A percentile compares a stretch with the other conserved stretches of the same genome.
Conservation (phyloP, 1,140 invertebrate species). For the Nautilus pompilius region DNA sequence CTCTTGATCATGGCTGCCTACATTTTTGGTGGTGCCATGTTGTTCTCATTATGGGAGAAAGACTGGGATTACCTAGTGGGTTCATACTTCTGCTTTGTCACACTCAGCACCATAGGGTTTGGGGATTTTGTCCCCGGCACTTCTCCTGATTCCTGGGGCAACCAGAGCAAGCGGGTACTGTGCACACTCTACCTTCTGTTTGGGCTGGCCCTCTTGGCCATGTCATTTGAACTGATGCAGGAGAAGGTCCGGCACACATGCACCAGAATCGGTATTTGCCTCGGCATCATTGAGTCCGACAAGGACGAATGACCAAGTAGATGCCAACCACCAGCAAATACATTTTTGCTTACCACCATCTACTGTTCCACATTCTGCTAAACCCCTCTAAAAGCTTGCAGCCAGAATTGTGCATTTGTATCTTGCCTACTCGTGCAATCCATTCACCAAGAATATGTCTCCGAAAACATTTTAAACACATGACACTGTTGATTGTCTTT, state of each 20-base stretch:
- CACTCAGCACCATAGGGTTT: conserved; percentile 69
- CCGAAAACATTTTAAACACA: too few species aligned
- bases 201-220: conserved; percentile 11
- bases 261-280: conserved; percentile 58
- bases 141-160: neutral
- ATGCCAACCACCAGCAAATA: too few species aligned
- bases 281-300: neutral
- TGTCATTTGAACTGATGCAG: conserved; percentile 26
- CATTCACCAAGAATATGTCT: too few species aligned
- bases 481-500: too few species aligned
- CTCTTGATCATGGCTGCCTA: conserved; percentile 63
- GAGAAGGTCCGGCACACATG: conserved; percentile 61
- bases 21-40: conserved; percentile 78
- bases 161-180: conserved; percentile 3
- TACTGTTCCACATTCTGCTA: too few species aligned
- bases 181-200: conserved; percentile 15
- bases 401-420: too few species aligned
- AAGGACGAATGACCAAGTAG: too few species aligned
- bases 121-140: conserved; percentile 83
- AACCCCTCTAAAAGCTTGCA: too few species aligned
- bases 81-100: conserved; percentile 89
- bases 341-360: too few species aligned
- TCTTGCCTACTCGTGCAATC: too few species aligned
- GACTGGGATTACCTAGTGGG: conserved; percentile 87
- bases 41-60: conserved; percentile 70